phyloP scores from a whole-genome alignment of 2,888 invertebrate species.

The Nezara viridula region DNA sequence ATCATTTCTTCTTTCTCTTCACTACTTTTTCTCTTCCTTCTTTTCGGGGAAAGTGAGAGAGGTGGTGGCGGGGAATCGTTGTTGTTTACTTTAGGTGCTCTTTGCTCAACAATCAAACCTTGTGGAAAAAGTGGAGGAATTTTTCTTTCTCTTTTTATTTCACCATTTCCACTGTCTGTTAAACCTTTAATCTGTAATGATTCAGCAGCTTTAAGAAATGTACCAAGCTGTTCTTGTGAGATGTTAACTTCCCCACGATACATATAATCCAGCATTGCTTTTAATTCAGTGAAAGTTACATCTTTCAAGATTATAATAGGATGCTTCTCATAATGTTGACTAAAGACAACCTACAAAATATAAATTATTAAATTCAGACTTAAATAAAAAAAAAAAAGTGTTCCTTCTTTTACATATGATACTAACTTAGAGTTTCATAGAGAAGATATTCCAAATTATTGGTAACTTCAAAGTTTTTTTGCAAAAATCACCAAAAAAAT shows the following conservation, averaged over 20 bases:
- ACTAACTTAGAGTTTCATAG: too few species aligned
- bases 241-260: conserved; percentile 94
- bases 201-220: conserved; percentile 90
- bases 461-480: too few species aligned
- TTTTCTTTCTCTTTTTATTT: conserved; percentile 59
- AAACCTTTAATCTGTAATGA: conserved; percentile 92
- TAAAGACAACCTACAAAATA: conserved; percentile 79
- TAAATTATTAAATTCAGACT: background rate
- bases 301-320: conserved; percentile 93
- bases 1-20: conserved; percentile 58
- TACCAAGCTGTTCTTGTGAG: conserved; percentile 91
- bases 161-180: conserved; percentile 70
- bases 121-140: conserved; percentile 62
- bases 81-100: conserved; percentile 63
- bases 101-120: conserved; percentile 63
- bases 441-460: too few species aligned
- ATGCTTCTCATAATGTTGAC: conserved; percentile 92
- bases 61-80: conserved; percentile 63
- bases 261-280: conserved; percentile 96
- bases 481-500: too few species aligned
- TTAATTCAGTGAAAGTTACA: conserved; percentile 90
- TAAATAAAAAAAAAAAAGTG: background rate
- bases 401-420: too few species aligned
- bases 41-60: conserved; percentile 55
- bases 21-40: conserved; percentile 61